These are phyloP conservation scores for Meriones psammophilus DNA, from an alignment of 2,797 vertebrate genomes.

Conservation along the genomic window DNA sequence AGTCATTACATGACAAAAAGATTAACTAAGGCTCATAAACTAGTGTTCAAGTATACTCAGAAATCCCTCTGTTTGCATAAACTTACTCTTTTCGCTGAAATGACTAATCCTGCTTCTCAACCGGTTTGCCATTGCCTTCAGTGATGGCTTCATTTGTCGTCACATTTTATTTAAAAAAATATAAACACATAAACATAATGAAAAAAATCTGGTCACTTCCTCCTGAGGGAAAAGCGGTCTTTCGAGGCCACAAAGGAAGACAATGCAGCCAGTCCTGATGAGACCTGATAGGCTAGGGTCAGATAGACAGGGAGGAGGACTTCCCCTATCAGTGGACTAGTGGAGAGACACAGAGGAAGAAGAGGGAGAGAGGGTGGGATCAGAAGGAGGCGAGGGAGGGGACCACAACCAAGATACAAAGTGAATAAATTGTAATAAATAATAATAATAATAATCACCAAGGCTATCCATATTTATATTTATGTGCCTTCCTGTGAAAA, in stretches of 20 bases:
- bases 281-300: too few relatives aligned
- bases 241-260: too few relatives aligned
- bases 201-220: neutral
- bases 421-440: too few relatives aligned
- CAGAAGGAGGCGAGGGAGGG: too few relatives aligned
- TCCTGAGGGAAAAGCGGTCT: too few relatives aligned
- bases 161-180: slow-evolving; percentile 27
- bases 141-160: neutral
- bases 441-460: neutral
- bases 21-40: neutral
- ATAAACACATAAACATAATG: neutral
- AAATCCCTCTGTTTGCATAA: neutral
- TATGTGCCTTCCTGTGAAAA: neutral
- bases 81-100: neutral
- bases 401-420: too few relatives aligned
- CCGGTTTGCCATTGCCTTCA: neutral
- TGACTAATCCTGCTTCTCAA: neutral
- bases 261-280: too few relatives aligned
- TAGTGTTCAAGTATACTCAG: neutral
- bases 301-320: too few relatives aligned
- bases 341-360: too few relatives aligned
- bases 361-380: too few relatives aligned
- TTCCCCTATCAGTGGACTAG: too few relatives aligned
- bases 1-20: neutral
- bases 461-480: neutral